Evolutionary conservation across 2,888 invertebrate species (phyloP).

Genomic region (Phragmatobia fuliginosa): DNA sequence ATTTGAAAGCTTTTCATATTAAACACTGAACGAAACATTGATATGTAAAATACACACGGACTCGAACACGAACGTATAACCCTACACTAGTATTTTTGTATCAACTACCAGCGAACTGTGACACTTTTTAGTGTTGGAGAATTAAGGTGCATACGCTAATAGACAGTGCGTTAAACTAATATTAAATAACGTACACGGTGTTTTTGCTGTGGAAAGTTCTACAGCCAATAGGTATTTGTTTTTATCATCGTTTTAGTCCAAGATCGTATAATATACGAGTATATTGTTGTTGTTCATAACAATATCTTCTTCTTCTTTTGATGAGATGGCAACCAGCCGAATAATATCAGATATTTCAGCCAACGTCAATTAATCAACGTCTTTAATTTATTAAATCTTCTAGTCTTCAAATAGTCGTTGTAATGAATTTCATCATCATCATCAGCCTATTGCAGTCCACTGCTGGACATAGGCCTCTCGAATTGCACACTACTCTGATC

Average conservation of each 20-base stretch:
- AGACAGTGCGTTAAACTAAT: conserved; percentile 32
- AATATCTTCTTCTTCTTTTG: too few species aligned
- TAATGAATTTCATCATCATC: too few species aligned
- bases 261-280: too few species aligned
- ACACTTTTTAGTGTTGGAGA: conserved; percentile 50
- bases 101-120: conserved; percentile 42
- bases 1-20: conserved; percentile 56
- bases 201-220: neutral
- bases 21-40: conserved; percentile 6
- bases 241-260: neutral
- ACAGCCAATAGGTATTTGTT: neutral
- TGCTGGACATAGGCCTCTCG: too few species aligned
- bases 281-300: too few species aligned
- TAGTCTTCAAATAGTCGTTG: too few species aligned
- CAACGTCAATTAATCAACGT: too few species aligned
- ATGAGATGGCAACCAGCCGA: too few species aligned
- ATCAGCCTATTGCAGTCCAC: too few species aligned
- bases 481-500: too few species aligned
- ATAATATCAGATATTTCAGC: too few species aligned
- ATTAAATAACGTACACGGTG: neutral
- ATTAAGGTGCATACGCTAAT: conserved; percentile 65
- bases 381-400: too few species aligned
- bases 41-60: conserved; percentile 46
- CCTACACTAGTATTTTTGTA: conserved; percentile 49
- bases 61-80: conserved; percentile 46